A percentile compares a stretch with the other conserved stretches of the same genome.
phyloP scores from a whole-genome alignment of 2,113 vertebrate genomes.

The Nannobrachium achirus region DNA sequence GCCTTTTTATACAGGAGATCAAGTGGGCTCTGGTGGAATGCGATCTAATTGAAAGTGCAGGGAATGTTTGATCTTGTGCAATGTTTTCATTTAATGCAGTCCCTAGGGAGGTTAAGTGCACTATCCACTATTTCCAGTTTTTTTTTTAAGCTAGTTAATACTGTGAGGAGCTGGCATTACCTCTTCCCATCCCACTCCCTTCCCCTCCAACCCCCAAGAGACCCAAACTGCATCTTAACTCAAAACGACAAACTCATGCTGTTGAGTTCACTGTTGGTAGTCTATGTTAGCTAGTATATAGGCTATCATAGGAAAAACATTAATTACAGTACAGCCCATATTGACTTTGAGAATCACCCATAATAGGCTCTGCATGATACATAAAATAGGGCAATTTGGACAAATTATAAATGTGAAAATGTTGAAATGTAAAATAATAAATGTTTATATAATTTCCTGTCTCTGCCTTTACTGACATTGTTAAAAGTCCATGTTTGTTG shows the following conservation, averaged over 20 bases:
- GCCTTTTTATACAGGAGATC: constrained; percentile 52
- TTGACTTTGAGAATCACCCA: too few relatives aligned
- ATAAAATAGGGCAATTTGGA: too few relatives aligned
- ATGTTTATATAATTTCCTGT: too few relatives aligned
- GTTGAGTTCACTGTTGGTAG: too few relatives aligned
- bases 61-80: constrained; percentile 48
- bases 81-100: constrained; percentile 46
- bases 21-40: constrained; percentile 54
- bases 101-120: constrained; percentile 26
- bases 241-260: too few relatives aligned
- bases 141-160: constrained; percentile 30
- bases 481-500: constrained; percentile 6
- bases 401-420: too few relatives aligned
- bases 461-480: too few relatives aligned
- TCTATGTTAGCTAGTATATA: too few relatives aligned
- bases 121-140: constrained; percentile 28
- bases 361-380: too few relatives aligned
- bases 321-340: too few relatives aligned
- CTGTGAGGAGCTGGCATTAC: constrained; percentile 10
- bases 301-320: too few relatives aligned
- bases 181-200: not conserved
- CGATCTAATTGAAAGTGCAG: constrained; percentile 53
- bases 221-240: not conserved
- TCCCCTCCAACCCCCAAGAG: not conserved
- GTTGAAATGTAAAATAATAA: too few relatives aligned